phyloP scores from a whole-genome alignment of 2,888 invertebrate genomes.

The Corythucha ciliata region DNA sequence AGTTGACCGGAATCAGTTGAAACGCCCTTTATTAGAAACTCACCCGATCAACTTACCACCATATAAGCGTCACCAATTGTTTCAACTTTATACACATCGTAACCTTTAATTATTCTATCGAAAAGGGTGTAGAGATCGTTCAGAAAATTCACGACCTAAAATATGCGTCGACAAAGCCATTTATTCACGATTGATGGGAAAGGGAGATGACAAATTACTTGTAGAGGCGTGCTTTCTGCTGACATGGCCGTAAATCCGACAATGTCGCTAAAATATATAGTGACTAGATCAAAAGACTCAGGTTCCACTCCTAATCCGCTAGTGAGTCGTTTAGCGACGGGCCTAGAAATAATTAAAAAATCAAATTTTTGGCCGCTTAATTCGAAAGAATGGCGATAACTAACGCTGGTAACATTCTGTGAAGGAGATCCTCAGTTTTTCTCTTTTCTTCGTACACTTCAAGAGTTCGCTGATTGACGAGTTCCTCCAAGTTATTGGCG shows the following conservation, averaged over 20 bases:
- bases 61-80: slow-evolving; percentile 80
- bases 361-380: not conserved
- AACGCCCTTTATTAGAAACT: not conserved
- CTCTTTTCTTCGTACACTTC: slow-evolving; percentile 84
- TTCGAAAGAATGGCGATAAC: slow-evolving; percentile 2
- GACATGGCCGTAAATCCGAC: slow-evolving; percentile 95
- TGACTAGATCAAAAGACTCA: slow-evolving; percentile 85
- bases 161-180: too few relatives aligned
- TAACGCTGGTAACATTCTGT: slow-evolving; percentile 83
- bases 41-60: slow-evolving; percentile 50
- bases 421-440: slow-evolving; percentile 84
- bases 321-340: slow-evolving; percentile 79
- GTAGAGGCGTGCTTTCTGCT: slow-evolving; percentile 83
- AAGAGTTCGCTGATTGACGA: slow-evolving; percentile 84
- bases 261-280: slow-evolving; percentile 95
- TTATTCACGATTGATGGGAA: too few relatives aligned
- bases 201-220: too few relatives aligned
- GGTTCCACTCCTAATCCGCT: slow-evolving; percentile 84
- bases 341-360: slow-evolving; percentile 47
- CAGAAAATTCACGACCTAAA: slow-evolving; percentile 84
- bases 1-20: too few relatives aligned
- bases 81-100: slow-evolving; percentile 97
- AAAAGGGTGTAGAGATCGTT: slow-evolving; percentile 97
- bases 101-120: slow-evolving; percentile 90
- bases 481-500: slow-evolving; percentile 86